Evolutionary conservation across 2,888 invertebrate genomes (phyloP), one percentile per base, ranked within the genome.

Genomic region (Eilema caniola): DNA sequence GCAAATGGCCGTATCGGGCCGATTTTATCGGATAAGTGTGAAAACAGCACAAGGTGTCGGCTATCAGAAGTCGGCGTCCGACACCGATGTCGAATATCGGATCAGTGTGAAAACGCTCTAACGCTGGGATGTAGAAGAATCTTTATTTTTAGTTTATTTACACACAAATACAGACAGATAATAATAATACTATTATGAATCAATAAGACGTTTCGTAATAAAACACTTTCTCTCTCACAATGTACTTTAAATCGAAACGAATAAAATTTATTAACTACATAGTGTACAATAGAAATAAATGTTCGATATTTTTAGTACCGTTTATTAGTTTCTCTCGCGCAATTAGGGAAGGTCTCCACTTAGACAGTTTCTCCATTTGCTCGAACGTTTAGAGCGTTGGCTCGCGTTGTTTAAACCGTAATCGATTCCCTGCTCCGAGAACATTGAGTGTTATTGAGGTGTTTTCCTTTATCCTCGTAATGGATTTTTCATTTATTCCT

Each of bases 401-500:
- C 77, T 79, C 75, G 79, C 78, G 79, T 83, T 78, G 76, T 85
- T 84, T 78, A 83, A 84, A 81, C 80, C 75, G 72, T 80, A 85
- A 85, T 86, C 85, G 84, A 84, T 85, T 82, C 79, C 72, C 76
- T 83, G 79, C 80, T 80, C 74, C 76, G 74, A 72, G 74, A 77
- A 74, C 77, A 79, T 75, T 76, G 82, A 78, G 84, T 79, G 82
- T 83, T 82, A 83, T 86, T 79, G 84, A 85, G 84, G 83, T 85
- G 86, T 83, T 83, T 80, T 76, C 77, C 80, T 85, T 84, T 85
- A 85, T 85, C 83, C 81, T 69, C 70, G 81, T 88, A 89, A 88
- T 89, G 86, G 88, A 88, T 82, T 77, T 79, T 83, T 79, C 75
- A 78, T 77, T 80, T 82, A 81, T 76, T 82, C 80, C 76, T 81